Evolutionary conservation across 92 coral and sea anemone species (phyloP), one percentile per base, ranked within the genome.

Genomic region (Porites cylindrica): DNA sequence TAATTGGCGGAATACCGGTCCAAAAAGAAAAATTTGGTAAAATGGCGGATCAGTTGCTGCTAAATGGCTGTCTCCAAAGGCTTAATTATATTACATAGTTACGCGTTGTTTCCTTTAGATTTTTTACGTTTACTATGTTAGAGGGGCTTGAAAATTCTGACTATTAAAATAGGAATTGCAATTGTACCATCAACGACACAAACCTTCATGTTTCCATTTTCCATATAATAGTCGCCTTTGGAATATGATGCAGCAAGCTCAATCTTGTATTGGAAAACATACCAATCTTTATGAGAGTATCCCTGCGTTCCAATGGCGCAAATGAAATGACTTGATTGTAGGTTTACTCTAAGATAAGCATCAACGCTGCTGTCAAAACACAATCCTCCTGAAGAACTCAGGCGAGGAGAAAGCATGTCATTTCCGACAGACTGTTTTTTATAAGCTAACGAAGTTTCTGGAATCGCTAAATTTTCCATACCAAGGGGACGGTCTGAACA

Each of bases 301-400:
- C 87, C 87, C 62, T 83, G 87, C 56, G 79, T 72, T 8, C 87
- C 63, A 23, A 83, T 83, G 10, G 87, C 87, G 51, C 87, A 83
- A 29, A 83, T 21, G 12, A 51, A n/a, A 12, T 83, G 87, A 14
- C 61, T 24, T 12, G 65, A 26, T 38, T 8, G 11, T 6, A 83
- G 59, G 70, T 50, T 50, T 47, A 83, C 80, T 66, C 51, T 51
- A 10, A 83, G 54, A 10, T 43, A 73, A 17, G 61, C 74, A 1
- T 54, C 47, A 62, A 0, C 11, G 0, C 4, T 18, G 6, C 12
- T 10, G 16, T 21, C 50, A 16, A 51, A 71, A 65, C 87, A 83
- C 80, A 72, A 83, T 12, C 87, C 87, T 26, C 52, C 80, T 51
- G 72, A 4, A 21, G 64, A 64, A 10, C 73, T 72, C 51, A 83